A percentile compares a stretch with the other conserved stretches of the same genome.
Evolutionary conservation across 2,888 invertebrate genomes (phyloP).

Genomic region (Caenorhabditis japonica): DNA sequence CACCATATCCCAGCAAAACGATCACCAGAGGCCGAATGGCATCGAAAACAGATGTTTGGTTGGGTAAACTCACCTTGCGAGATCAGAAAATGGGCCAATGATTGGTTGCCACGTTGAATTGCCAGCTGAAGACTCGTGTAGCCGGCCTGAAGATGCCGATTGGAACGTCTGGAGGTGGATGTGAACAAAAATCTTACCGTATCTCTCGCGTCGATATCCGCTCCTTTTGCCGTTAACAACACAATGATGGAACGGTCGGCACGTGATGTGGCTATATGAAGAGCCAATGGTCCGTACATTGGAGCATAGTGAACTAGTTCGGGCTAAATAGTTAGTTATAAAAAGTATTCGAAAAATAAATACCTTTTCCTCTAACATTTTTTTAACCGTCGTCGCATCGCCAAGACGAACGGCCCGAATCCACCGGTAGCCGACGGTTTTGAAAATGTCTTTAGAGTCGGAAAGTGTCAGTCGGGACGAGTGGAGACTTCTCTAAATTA

Average conservation of each 20-base stretch:
- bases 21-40: constrained; percentile 27
- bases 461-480: constrained; percentile 37
- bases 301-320: constrained; percentile 44
- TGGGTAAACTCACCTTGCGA: constrained; percentile 38
- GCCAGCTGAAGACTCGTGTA: constrained; percentile 51
- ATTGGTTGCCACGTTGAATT: constrained; percentile 25
- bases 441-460: constrained; percentile 43
- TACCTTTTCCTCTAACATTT: constrained; percentile 50
- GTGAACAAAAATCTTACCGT: constrained; percentile 20
- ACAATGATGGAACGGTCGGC: constrained; percentile 34
- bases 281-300: constrained; percentile 31
- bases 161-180: background rate
- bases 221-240: constrained; percentile 40
- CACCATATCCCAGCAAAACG: constrained; percentile 17
- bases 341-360: background rate
- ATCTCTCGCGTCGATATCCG: constrained; percentile 37
- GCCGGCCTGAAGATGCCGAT: constrained; percentile 40
- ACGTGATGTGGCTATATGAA: constrained; percentile 32
- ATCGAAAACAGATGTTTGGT: constrained; percentile 48
- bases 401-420: constrained; percentile 34
- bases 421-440: constrained; percentile 35
- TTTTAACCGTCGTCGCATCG: constrained; percentile 25
- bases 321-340: constrained; percentile 21
- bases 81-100: constrained; percentile 52
- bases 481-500: constrained; percentile 45